Percentiles rank a stretch among this genome's conserved stretches.
Evolutionary conservation across 2,888 invertebrate species (phyloP).

Genomic region (Harpagoxenus sublaevis): DNA sequence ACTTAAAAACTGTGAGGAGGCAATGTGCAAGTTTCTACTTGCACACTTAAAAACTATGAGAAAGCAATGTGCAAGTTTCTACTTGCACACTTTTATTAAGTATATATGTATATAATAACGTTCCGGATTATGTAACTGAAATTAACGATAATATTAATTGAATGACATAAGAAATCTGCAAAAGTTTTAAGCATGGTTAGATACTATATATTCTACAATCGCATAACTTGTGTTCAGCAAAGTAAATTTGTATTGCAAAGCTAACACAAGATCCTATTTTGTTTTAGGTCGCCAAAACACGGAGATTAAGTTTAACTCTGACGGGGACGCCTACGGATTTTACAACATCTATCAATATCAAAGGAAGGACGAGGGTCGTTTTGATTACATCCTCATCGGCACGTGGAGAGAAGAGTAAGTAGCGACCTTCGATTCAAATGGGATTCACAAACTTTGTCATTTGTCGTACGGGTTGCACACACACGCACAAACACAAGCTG

Average conservation of each 20-base stretch:
- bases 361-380: conserved; percentile 86
- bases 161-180: background rate
- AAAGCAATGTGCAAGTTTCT: too few species aligned
- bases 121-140: background rate
- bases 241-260: background rate
- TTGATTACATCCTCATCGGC: conserved; percentile 88
- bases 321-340: conserved; percentile 90
- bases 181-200: background rate
- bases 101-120: background rate
- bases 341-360: conserved; percentile 92
- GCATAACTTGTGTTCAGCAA: background rate
- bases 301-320: conserved; percentile 88
- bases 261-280: conserved; percentile 53
- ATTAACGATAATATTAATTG: background rate
- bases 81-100: too few species aligned
- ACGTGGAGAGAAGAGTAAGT: conserved; percentile 88
- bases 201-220: background rate
- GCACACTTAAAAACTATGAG: too few species aligned
- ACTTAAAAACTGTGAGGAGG: too few species aligned
- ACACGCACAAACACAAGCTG: background rate
- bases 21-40: too few species aligned
- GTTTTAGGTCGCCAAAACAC: conserved; percentile 87
- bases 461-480: background rate
- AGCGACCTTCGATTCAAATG: conserved; percentile 9
- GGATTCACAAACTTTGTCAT: conserved; percentile 12